Evolutionary conservation across 2,888 invertebrate species (phyloP).

Genomic region (Flexamia atlantica): DNA sequence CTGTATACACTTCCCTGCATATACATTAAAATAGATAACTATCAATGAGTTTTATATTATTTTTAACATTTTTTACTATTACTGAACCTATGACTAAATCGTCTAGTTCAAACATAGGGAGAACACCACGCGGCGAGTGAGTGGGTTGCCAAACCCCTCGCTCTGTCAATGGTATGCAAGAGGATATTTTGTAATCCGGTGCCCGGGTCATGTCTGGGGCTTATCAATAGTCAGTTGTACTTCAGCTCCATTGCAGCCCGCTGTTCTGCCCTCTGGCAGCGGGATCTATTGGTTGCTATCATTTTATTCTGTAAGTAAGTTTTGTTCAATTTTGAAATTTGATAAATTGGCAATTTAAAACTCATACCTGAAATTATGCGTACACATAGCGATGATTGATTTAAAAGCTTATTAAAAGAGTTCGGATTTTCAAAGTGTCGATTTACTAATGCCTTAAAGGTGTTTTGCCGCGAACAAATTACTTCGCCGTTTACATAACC

Average conservation of each 20-base stretch:
- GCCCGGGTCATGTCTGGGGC: not conserved
- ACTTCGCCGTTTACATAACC: not conserved
- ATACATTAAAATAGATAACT: too few relatives aligned
- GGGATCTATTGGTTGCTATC: not conserved
- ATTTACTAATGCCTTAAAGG: not conserved
- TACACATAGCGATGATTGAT: not conserved
- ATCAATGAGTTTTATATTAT: too few relatives aligned
- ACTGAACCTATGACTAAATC: too few relatives aligned
- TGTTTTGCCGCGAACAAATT: not conserved
- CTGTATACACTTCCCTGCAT: too few relatives aligned
- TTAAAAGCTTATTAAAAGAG: not conserved
- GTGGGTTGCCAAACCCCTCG: not conserved
- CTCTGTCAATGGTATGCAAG: constrained; percentile 26
- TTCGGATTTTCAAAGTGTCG: not conserved
- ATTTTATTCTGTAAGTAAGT: not conserved
- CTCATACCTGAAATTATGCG: not conserved
- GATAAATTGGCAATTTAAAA: not conserved
- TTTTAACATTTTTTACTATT: too few relatives aligned
- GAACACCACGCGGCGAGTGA: not conserved
- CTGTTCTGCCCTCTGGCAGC: not conserved
- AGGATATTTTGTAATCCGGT: constrained; percentile 29
- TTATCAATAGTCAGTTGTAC: constrained; percentile 35
- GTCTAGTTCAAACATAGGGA: too few relatives aligned
- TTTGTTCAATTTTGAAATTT: not conserved
- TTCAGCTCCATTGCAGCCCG: not conserved